Evolutionary conservation across 2,113 vertebrate species (phyloP).

Genomic region (Pampusana beccarii): DNA sequence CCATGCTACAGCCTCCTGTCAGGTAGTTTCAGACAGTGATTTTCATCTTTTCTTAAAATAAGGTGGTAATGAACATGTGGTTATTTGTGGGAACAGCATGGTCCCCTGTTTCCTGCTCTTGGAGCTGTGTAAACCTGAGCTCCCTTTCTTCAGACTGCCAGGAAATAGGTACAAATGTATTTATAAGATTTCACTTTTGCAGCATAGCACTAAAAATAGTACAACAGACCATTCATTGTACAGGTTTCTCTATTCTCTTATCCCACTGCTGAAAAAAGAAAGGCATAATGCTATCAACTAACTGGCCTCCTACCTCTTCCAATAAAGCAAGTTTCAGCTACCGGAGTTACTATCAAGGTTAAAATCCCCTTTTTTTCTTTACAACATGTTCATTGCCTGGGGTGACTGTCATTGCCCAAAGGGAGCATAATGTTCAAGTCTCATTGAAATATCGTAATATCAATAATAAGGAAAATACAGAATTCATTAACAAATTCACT

Average conservation of each 20-base stretch:
- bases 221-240: background rate
- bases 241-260: background rate
- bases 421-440: background rate
- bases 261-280: background rate
- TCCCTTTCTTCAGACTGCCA: background rate
- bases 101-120: background rate
- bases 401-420: background rate
- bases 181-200: background rate
- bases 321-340: conserved; percentile 5
- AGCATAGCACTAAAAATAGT: conserved; percentile 12
- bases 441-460: conserved; percentile 14
- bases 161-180: conserved; percentile 31
- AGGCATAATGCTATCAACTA: background rate
- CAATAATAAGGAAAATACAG: conserved; percentile 16
- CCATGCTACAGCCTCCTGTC: too few relatives aligned
- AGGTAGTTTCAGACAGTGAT: background rate
- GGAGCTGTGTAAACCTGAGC: conserved; percentile 15
- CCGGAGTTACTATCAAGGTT: background rate
- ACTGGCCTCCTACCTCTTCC: background rate
- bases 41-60: background rate
- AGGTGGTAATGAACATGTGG: background rate
- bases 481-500: conserved; percentile 50
- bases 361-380: conserved; percentile 21
- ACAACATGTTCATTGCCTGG: background rate
- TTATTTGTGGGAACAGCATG: background rate